phyloP scores from a whole-genome alignment of 1,140 invertebrate genomes.

The Trichomalopsis sarcophagae region DNA sequence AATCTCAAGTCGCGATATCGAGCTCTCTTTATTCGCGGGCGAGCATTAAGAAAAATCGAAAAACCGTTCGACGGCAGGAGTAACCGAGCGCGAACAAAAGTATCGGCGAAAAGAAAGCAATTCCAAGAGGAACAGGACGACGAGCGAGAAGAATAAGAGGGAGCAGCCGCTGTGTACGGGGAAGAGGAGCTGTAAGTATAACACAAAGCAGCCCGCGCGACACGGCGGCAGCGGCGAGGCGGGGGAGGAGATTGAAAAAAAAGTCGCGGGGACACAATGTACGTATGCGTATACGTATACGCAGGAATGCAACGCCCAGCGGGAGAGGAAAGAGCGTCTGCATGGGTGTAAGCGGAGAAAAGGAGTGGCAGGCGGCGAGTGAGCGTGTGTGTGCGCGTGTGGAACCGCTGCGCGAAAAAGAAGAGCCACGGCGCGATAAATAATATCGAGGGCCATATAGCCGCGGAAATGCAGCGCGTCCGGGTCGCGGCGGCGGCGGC shows the following conservation, averaged over 20 bases:
- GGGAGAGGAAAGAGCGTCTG: constrained; percentile 25
- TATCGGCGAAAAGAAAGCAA: background rate
- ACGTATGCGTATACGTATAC: background rate
- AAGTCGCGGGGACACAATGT: constrained; percentile 42
- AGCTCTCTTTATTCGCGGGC: constrained; percentile 21
- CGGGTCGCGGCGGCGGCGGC: background rate
- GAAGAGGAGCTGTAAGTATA: constrained; percentile 10
- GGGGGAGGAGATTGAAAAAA: background rate
- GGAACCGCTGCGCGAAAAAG: background rate
- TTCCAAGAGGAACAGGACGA: background rate
- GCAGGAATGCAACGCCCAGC: constrained; percentile 39
- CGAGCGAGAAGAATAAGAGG: constrained; percentile 14
- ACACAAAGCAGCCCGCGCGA: constrained; percentile 11
- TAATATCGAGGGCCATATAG: constrained; percentile 40
- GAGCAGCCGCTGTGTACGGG: background rate
- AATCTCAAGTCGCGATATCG: constrained; percentile 33
- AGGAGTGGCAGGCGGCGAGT: constrained; percentile 37
- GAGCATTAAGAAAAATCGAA: constrained; percentile 44
- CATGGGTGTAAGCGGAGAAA: constrained; percentile 4
- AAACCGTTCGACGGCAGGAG: constrained; percentile 10
- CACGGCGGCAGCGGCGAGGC: background rate
- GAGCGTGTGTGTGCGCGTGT: background rate
- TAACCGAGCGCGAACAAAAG: constrained; percentile 19
- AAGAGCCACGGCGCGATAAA: constrained; percentile 44
- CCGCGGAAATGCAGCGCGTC: constrained; percentile 26